phyloP scores from a whole-genome alignment of 2,797 vertebrate genomes.

The Anolis apletophallus region DNA sequence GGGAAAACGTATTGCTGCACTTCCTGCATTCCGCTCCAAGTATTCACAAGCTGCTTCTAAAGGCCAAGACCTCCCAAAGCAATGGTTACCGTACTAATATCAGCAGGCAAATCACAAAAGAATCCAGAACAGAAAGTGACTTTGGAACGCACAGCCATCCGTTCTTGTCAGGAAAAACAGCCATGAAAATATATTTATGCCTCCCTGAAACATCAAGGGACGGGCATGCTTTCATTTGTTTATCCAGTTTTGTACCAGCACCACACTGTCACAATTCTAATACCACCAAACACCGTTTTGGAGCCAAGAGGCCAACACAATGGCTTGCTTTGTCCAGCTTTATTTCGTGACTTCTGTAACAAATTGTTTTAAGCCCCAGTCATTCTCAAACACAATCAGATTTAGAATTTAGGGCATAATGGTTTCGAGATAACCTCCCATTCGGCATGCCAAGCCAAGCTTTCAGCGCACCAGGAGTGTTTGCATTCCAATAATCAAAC shows the following conservation, averaged over 20 bases:
- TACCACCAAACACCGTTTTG: slow-evolving; percentile 31
- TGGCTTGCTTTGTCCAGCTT: not conserved
- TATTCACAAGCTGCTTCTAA: not conserved
- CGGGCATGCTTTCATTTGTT: slow-evolving; percentile 34
- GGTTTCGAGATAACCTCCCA: not conserved
- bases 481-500: not conserved
- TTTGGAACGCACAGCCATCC: not conserved
- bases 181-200: not conserved
- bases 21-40: not conserved
- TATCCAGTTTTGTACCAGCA: slow-evolving; percentile 42
- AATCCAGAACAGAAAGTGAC: not conserved
- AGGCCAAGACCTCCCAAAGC: not conserved
- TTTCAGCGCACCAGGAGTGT: not conserved
- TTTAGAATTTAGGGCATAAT: not conserved
- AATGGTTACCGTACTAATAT: too few species aligned
- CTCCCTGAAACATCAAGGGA: not conserved
- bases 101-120: not conserved
- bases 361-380: not conserved
- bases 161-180: not conserved
- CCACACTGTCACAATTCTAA: slow-evolving; percentile 17
- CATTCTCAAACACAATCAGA: not conserved
- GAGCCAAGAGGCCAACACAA: slow-evolving; percentile 42
- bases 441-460: not conserved
- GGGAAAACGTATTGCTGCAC: not conserved
- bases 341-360: not conserved